Percentiles rank a stretch among this genome's conserved stretches.
Conservation (phyloP, 2,797 vertebrate species). For the Enteromius anoplus region DNA sequence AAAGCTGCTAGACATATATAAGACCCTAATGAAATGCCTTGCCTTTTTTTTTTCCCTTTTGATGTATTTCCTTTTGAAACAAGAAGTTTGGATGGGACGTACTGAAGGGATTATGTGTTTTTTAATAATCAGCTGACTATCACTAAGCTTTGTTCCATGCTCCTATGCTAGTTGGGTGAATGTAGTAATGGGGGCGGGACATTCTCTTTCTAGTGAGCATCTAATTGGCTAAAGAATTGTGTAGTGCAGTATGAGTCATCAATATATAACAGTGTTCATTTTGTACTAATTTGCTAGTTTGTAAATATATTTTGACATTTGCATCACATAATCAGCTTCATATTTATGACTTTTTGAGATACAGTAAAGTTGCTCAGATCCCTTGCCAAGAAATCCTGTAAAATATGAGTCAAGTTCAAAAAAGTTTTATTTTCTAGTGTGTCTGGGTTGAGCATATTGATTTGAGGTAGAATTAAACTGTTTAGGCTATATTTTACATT, state of each 20-base stretch:
- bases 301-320: neutral
- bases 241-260: conserved; percentile 3
- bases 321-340: neutral
- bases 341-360: neutral
- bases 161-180: neutral
- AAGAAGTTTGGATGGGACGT: neutral
- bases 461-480: neutral
- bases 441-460: neutral
- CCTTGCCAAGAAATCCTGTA: neutral
- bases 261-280: neutral
- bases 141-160: neutral
- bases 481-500: neutral
- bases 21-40: neutral
- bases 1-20: conserved; percentile 4
- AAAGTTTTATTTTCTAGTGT: neutral
- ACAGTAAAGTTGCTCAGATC: neutral
- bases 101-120: neutral
- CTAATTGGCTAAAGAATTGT: neutral
- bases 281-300: neutral
- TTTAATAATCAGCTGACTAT: neutral
- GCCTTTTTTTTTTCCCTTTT: neutral
- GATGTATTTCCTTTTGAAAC: neutral
- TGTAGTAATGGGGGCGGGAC: neutral
- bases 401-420: neutral
- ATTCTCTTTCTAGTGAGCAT: neutral